Percentiles rank a stretch among this genome's conserved stretches.
These are phyloP conservation scores for Sylvietta virens DNA, from an alignment of 2,113 vertebrate genomes.

Conservation along the genomic window DNA sequence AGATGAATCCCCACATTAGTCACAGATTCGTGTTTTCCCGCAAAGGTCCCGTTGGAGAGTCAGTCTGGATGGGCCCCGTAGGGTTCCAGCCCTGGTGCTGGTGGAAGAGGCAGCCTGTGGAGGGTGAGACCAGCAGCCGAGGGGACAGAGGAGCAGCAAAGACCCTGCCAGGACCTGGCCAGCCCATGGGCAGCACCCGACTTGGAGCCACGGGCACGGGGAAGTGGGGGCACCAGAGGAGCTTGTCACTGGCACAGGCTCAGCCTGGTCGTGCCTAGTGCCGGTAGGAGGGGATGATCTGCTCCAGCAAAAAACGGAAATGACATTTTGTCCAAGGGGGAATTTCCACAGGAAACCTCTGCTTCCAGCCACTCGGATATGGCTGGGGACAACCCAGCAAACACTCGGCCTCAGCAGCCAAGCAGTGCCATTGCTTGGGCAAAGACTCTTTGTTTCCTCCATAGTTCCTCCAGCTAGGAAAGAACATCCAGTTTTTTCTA, in stretches of 20 bases:
- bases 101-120: background rate
- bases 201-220: accelerated
- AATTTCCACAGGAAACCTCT: constrained; percentile 40
- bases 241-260: background rate
- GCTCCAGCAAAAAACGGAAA: background rate
- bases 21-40: background rate
- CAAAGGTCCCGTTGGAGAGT: background rate
- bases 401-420: background rate
- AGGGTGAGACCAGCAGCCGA: accelerated
- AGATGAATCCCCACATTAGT: constrained; percentile 20
- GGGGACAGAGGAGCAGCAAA: background rate
- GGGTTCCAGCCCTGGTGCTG: background rate
- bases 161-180: background rate
- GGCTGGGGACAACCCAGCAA: background rate
- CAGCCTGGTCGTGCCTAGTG: accelerated
- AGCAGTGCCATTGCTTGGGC: background rate
- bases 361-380: background rate
- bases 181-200: accelerated
- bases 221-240: background rate
- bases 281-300: background rate
- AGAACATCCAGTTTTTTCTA: background rate
- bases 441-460: background rate
- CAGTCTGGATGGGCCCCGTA: accelerated
- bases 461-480: background rate
- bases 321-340: background rate